Evolutionary conservation across 2,113 vertebrate species (phyloP), one percentile per base, ranked within the genome.

Genomic region (Poeciliopsis retropinna): DNA sequence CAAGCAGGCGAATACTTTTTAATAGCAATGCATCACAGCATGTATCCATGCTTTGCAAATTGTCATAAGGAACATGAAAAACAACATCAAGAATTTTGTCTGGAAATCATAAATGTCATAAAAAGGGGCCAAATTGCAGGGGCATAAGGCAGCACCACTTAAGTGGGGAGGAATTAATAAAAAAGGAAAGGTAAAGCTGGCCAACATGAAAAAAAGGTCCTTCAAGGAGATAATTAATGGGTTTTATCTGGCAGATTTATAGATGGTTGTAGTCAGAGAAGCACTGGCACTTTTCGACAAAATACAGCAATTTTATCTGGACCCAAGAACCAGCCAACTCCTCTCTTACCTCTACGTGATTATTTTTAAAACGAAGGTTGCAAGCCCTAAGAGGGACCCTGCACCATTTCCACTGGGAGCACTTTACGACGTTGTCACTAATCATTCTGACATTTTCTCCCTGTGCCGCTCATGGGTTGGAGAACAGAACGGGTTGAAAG

Each of bases 161-260:
- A 69, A 76, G 76, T 47, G 75, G 75, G 78, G 75, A 76, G 57
- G 62, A 44, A 87, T 74, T 82, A 69, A 90, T 89, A 83, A 85
- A 89, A 88, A 80, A 60, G 86, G 82, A 88, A 80, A 86, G 85
- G 73, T 64, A 73, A 73, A 78, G 32, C 81, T 83, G 87, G 84
- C 72, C 67, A 66, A 77, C 72, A 63, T 25, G 64, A 80, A 72
- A 64, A 37, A 67, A 86, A 86, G 73, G 73, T 85, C 84, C 80
- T 84, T 89, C 84, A 84, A 73, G 72, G 66, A 79, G 73, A 87
- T 87, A 86, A 91, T 86, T 85, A 84, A 90, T 85, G 76, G 85
- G 64, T 72, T 87, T 87, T 71, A 67, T 70, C 44, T 72, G 88
- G 76, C 84, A 92, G 88, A 90, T 91, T 92, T 89, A 89, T 75